Base-by-base conservation (phyloP, 1,140 invertebrate species). In the Pinna nobilis region DNA sequence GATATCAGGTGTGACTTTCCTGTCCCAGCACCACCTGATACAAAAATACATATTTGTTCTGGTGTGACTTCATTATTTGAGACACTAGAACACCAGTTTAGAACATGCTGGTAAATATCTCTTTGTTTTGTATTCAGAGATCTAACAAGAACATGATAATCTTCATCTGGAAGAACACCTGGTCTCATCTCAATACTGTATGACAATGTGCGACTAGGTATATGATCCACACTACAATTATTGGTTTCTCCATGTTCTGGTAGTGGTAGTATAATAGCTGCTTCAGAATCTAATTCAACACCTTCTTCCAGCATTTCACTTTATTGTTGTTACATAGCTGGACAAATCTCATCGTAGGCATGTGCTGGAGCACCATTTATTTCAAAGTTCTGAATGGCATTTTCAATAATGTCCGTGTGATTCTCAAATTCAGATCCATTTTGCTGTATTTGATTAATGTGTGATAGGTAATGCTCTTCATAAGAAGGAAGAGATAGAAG, bases 1-100 rank as follows among this genome's bases (percentile, higher is more conserved):
- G 68, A 55, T 32, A 79, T 79, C 18, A 79, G 53, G 44, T 79
- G 77, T 30, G 74, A 69, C 70, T 79, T 76, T 15, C 72, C 76
- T 41, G 76, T 75, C 32, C 76, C 72, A 33, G 71, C 67, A 51
- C 71, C 64, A n/a, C 65, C 59, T 59, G 76, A 55, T 13, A 74
- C 41, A 59, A 77, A 74, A 15, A 77, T 23, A 44, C 67, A 25
- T n/a, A 74, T 37, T 11, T 33, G 70, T 30, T 39, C 20, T 35
- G 50, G 59, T 47, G 13, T 59, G n/a, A 9, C 49, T 13, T 44
- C 20, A n/a, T 11, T 59, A 33, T 59, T 59, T 11, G 32, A 13
- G 18, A 7, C 25, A 25, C 33, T 39, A 41, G 53, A 15, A n/a
- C 66, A 59, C 51, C 66, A 69, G 30, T 57, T 30, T 7, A 63